Percentiles rank a stretch among this genome's conserved stretches.
phyloP scores from a whole-genome alignment of 2,797 vertebrate genomes.

The Oryzias sinensis region DNA sequence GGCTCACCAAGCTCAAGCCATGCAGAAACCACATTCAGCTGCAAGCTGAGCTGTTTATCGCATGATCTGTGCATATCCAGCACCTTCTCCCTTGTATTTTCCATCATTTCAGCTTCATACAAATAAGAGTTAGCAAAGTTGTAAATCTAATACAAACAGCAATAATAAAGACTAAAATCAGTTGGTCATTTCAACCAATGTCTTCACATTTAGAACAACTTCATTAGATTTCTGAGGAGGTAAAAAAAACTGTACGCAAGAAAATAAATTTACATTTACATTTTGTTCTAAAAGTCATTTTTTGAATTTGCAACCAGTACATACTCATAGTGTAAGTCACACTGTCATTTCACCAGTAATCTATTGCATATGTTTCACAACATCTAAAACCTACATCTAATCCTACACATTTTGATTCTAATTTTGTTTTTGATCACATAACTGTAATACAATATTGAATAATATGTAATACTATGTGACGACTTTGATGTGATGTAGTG shows the following conservation, averaged over 20 bases:
- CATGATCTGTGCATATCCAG: slow-evolving; percentile 8
- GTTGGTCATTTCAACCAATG: background rate
- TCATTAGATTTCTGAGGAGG: slow-evolving; percentile 13
- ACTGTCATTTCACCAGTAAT: slow-evolving; percentile 3
- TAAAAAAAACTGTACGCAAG: slow-evolving; percentile 22
- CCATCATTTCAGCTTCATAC: slow-evolving; percentile 5
- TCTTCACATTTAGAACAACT: background rate
- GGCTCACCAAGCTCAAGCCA: slow-evolving; percentile 27
- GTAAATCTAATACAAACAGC: too few species aligned
- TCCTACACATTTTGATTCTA: slow-evolving; percentile 8
- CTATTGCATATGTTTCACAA: slow-evolving; percentile 30
- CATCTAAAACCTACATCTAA: slow-evolving; percentile 18
- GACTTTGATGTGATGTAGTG: slow-evolving; percentile 7
- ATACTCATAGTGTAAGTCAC: slow-evolving; percentile 38
- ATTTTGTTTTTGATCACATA: slow-evolving; percentile 25
- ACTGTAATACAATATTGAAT: slow-evolving; percentile 47
- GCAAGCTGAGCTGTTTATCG: slow-evolving; percentile 22
- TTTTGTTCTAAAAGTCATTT: slow-evolving; percentile 9
- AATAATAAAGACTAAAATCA: too few species aligned
- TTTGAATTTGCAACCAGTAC: slow-evolving; percentile 7
- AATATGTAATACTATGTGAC: slow-evolving; percentile 27
- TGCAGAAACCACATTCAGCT: slow-evolving; percentile 49
- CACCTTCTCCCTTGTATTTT: background rate
- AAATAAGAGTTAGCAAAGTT: too few species aligned
- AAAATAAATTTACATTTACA: slow-evolving; percentile 25